Evolutionary conservation across 2,113 vertebrate species (phyloP), one percentile per base, ranked within the genome.

Genomic region (Neodontobutis hainanensis): DNA sequence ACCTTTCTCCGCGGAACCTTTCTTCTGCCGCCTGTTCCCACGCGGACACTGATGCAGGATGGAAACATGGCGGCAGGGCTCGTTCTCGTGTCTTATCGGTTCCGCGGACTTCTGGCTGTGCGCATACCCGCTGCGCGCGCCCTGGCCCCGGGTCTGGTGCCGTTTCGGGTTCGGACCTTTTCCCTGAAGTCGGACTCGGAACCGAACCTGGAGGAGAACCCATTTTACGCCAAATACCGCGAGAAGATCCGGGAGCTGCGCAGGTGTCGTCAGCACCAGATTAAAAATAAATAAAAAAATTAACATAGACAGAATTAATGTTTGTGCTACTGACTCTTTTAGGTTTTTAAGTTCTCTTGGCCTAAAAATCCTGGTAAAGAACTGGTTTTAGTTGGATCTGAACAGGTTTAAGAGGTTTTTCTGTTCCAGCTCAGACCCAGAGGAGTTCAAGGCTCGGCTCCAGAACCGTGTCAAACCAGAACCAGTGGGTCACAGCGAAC

Each of bases 211-310:
- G 94, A 95, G 65, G 90, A 93, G 19, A 99, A 98, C 47, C 95
- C 94, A 2, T 97, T 88, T 84, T 98, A 91, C 70, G 86, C 42
- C 73, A 95, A 96, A 75, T 98, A 99, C 91, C 92, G 92, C 32
- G 93, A 93, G 65, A 97, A 96, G 89, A 97, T 98, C 83, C 92
- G 92, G 84, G 91, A 92, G 68, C 92, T 98, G 73, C 93, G 94
- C 84, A 96, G 95, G 96, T 98, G 62, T 75, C 82, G 44, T n/a
- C n/a, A n/a, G n/a, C n/a, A n/a, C n/a, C n/a, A n/a, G n/a, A n/a
- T n/a, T n/a, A n/a, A n/a, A n/a, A n/a, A n/a, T n/a, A n/a, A n/a
- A n/a, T n/a, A n/a, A n/a, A n/a, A n/a, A n/a, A n/a, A n/a, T n/a
- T n/a, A n/a, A n/a, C n/a, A n/a, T n/a, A n/a, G n/a, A n/a, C n/a